Evolutionary conservation across 2,113 vertebrate genomes (phyloP).

Genomic region (Vidua macroura): DNA sequence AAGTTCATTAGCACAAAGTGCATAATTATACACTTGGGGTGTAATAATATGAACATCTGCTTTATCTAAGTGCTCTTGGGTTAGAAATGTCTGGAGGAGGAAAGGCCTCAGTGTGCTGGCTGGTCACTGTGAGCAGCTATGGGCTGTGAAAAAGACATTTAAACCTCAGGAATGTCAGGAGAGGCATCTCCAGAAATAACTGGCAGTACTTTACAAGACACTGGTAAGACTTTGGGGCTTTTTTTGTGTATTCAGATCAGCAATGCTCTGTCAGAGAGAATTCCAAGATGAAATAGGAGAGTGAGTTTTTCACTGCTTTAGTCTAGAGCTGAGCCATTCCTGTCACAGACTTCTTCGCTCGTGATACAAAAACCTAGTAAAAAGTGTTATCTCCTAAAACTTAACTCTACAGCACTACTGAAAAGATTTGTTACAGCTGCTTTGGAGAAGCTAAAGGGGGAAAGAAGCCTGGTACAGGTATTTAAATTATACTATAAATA

Average conservation of each 20-base stretch:
- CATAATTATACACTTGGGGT: slow-evolving; percentile 13
- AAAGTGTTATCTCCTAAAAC: neutral
- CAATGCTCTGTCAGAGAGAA: neutral
- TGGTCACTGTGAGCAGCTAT: neutral
- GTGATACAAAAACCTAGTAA: neutral
- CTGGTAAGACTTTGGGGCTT: neutral
- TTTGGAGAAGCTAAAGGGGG: neutral
- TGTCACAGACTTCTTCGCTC: neutral
- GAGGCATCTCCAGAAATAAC: neutral
- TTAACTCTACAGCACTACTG: neutral
- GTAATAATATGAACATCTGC: slow-evolving; percentile 30
- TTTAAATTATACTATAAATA: neutral
- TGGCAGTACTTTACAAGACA: neutral
- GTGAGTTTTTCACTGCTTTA: neutral
- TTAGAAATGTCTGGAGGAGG: neutral
- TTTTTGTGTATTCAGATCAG: neutral
- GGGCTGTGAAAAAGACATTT: neutral
- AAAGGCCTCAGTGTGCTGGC: neutral
- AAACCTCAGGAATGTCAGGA: neutral
- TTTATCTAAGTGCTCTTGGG: neutral
- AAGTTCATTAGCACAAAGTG: slow-evolving; percentile 4
- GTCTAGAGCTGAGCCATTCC: neutral
- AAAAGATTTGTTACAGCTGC: neutral
- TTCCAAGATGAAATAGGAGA: neutral
- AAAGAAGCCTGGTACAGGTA: neutral